Evolutionary conservation across 2,113 vertebrate genomes (phyloP).

Genomic region (Trichechus manatus): DNA sequence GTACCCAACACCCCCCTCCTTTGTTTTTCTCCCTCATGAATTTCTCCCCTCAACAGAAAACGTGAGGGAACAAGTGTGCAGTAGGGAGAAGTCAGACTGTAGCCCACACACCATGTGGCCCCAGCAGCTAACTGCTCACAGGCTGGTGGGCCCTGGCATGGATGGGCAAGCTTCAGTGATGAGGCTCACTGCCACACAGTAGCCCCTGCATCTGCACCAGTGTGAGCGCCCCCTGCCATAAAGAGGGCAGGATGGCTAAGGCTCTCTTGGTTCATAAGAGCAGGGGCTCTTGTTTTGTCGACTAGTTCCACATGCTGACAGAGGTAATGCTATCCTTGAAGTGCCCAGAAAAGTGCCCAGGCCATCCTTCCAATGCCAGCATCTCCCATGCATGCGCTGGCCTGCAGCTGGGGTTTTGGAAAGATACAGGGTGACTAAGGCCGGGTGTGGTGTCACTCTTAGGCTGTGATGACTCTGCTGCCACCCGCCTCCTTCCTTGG

Average conservation of each 20-base stretch:
- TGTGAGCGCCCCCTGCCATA: not conserved
- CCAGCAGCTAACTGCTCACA: not conserved
- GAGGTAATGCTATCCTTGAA: not conserved
- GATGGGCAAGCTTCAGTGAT: not conserved
- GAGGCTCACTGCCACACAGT: not conserved
- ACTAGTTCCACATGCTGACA: not conserved
- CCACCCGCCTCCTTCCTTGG: not conserved
- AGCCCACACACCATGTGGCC: not conserved
- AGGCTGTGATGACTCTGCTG: not conserved
- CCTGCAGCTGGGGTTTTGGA: not conserved
- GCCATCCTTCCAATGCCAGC: not conserved
- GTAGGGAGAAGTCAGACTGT: not conserved
- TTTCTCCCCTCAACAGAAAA: not conserved
- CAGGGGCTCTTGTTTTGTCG: not conserved
- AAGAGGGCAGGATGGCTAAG: not conserved
- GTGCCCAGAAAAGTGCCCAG: not conserved
- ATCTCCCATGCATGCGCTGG: not conserved
- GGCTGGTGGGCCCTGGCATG: not conserved
- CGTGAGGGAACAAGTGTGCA: no score
- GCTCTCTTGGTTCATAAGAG: not conserved
- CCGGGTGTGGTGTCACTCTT: not conserved
- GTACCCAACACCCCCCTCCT: not conserved
- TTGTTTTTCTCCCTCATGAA: not conserved
- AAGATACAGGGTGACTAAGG: not conserved
- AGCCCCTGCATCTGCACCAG: not conserved